Evolutionary conservation across 2,113 vertebrate genomes (phyloP).

Genomic region (Oenanthe melanoleuca): DNA sequence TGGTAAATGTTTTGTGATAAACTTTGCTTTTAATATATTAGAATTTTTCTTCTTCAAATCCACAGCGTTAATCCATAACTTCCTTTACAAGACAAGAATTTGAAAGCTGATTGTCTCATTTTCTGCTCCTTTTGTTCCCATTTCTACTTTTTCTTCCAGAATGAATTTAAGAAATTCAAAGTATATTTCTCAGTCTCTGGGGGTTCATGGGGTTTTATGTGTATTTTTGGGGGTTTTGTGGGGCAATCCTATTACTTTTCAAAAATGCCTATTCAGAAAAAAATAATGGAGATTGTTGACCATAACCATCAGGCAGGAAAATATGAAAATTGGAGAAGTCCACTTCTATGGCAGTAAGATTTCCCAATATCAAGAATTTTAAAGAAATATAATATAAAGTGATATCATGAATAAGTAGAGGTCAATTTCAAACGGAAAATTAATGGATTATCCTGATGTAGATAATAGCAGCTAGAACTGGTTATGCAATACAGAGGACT

Average conservation of each 20-base stretch:
- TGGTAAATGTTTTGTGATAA: not conserved
- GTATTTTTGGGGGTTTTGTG: accelerated
- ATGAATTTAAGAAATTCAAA: not conserved
- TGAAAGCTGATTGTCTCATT: not conserved
- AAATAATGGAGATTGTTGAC: not conserved
- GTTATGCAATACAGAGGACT: not conserved
- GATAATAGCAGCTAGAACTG: not conserved
- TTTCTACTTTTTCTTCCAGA: not conserved
- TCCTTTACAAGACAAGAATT: not conserved
- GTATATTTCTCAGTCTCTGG: not conserved
- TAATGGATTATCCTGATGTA: not conserved
- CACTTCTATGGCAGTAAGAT: not conserved
- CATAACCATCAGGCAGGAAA: not conserved
- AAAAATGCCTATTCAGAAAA: not conserved
- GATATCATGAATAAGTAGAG: not conserved
- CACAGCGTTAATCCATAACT: not conserved
- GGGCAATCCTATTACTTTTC: not conserved
- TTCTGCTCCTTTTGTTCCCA: not conserved
- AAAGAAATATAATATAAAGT: not conserved
- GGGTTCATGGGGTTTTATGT: not conserved
- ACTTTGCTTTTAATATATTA: not conserved
- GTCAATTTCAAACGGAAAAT: not conserved
- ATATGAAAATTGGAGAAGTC: not conserved
- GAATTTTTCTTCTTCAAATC: not conserved
- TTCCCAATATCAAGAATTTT: not conserved